Conservation (phyloP, 2,888 invertebrate species). For the Entomobrya proxima region DNA sequence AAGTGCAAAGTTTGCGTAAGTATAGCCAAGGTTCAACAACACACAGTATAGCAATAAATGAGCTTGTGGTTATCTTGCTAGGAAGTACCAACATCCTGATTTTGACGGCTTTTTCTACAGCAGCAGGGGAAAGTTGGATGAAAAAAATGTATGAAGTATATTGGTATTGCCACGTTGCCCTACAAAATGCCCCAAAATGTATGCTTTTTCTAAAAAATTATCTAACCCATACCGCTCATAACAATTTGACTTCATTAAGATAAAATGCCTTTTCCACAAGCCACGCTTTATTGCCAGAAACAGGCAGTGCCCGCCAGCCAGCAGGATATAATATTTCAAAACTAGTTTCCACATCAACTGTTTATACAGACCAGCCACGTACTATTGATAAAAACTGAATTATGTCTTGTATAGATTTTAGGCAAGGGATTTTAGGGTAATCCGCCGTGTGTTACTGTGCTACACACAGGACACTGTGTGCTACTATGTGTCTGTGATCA, state of each 20-base stretch:
- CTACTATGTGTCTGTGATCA: background rate
- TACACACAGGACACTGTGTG: background rate
- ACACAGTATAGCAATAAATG: no score
- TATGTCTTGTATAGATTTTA: background rate
- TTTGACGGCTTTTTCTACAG: background rate
- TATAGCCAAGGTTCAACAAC: background rate
- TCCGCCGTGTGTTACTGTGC: background rate
- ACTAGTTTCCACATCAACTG: background rate
- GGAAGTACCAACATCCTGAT: conserved; percentile 2
- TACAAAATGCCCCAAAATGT: no score
- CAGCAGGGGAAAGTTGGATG: no score
- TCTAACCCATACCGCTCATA: background rate
- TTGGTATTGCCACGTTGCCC: no score
- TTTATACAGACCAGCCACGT: conserved; percentile 19
- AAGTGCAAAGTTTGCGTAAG: background rate
- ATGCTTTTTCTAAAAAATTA: conserved; percentile 6
- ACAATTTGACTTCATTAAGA: conserved; percentile 14
- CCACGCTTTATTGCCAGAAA: conserved; percentile 4
- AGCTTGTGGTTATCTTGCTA: background rate
- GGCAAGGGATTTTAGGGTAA: conserved; percentile 30
- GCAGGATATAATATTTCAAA: background rate
- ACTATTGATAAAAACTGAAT: conserved; percentile 19
- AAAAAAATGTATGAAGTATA: no score
- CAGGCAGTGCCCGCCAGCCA: background rate
- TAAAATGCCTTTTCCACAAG: conserved; percentile 4